Base-by-base conservation (phyloP, 2,888 invertebrate species). In the Acanthoscelides obtectus region DNA sequence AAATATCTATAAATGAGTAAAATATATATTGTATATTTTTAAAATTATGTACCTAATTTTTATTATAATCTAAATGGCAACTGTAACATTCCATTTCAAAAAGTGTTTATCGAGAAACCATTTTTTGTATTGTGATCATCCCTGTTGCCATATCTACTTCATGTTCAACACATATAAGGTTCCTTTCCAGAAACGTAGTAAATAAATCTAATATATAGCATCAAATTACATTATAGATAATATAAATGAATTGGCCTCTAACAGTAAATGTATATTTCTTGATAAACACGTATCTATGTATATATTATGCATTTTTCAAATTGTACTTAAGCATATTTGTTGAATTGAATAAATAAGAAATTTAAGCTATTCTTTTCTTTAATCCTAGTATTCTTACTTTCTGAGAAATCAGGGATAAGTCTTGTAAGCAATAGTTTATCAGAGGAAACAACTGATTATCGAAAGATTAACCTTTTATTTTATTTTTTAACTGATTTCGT, bases 1-100 rank as follows among this genome's bases (percentile, higher is more conserved):
- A 20, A 3, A 21, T 45, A 21, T 45, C n/a, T 8, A 69, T 63
- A 71, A 64, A 65, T 71, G 69, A 67, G 66, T 71, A 69, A 69
- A 71, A 65, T 65, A 71, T 69, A 71, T 63, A 71, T 22, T 71
- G 71, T 71, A 71, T 71, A 71, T 71, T 71, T 71, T 71, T 69
- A 71, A 71, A 69, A 66, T 67, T 71, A 69, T 45, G 63, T 66
- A 63, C 17, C 22, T 67, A 63, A 66, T 69, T 69, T 66, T 65
- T 69, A 64, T n/a, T 22, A 22, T 67, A 71, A 64, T 27, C 21
- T 66, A 25, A 71, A 71, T 45, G 45, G 69, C 69, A 66, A 66
- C 69, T 70, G 64, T 70, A 70, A 72, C 72, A 72, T 72, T 72
- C 72, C 72, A 72, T 68, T 69, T 66, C 20, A 25, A 66, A 66